Conservation (phyloP, 2,797 vertebrate species). For the Adelosebastes latens region DNA sequence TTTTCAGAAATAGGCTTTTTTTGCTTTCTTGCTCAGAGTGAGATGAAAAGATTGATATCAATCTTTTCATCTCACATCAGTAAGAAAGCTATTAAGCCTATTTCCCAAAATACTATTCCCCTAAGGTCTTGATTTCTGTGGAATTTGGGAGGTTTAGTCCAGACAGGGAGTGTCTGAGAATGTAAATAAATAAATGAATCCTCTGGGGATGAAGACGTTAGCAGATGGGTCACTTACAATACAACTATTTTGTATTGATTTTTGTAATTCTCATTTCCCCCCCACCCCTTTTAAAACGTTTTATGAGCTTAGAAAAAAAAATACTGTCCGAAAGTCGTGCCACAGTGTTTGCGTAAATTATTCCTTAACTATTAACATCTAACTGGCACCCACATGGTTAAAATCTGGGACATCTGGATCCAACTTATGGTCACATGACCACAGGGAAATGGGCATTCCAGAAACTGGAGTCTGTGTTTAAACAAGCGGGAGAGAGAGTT, state of each 20-base stretch:
- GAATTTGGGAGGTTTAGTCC: not conserved
- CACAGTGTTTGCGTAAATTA: not conserved
- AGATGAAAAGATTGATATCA: not conserved
- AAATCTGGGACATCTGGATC: slow-evolving; percentile 70
- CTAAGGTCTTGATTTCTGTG: not conserved
- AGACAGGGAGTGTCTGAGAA: not conserved
- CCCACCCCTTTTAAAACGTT: too few species aligned
- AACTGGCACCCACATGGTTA: slow-evolving; percentile 68
- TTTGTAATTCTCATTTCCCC: not conserved
- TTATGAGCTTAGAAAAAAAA: too few species aligned
- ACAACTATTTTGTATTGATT: not conserved
- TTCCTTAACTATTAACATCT: not conserved
- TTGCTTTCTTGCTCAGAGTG: not conserved
- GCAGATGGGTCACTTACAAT: not conserved
- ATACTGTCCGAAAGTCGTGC: too few species aligned
- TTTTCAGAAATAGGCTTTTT: not conserved
- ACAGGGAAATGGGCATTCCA: slow-evolving; percentile 19
- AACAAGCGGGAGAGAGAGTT: not conserved
- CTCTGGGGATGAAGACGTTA: not conserved
- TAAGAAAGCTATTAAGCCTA: not conserved
- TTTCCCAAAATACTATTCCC: not conserved
- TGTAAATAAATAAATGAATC: not conserved
- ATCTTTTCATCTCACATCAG: not conserved
- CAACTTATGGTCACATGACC: slow-evolving; percentile 62
- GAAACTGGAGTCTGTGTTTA: slow-evolving; percentile 24